Conservation (phyloP, 2,888 invertebrate species). For the Cotesia congregata region DNA sequence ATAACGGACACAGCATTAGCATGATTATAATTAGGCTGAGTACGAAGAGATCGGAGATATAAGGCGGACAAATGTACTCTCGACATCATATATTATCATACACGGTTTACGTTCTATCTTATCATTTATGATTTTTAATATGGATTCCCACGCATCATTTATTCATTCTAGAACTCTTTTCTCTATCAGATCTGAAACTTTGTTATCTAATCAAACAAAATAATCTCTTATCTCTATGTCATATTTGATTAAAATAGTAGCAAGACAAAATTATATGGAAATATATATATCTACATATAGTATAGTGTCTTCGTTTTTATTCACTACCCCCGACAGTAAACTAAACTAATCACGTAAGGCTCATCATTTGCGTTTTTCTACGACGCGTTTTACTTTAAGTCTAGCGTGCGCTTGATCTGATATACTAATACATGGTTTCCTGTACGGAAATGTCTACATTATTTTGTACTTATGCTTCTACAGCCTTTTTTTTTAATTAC, state of each 20-base stretch:
- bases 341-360: slow-evolving; percentile 60
- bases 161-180: not conserved
- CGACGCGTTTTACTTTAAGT: slow-evolving; percentile 48
- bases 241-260: slow-evolving; percentile 7
- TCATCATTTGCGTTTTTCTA: slow-evolving; percentile 55
- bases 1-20: slow-evolving; percentile 65
- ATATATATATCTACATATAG: not conserved
- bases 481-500: slow-evolving; percentile 24
- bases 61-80: slow-evolving; percentile 51
- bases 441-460: slow-evolving; percentile 69
- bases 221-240: not conserved
- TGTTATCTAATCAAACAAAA: slow-evolving; percentile 7
- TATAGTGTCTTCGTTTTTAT: not conserved
- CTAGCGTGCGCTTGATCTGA: slow-evolving; percentile 70
- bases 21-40: slow-evolving; percentile 71
- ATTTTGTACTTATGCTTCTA: slow-evolving; percentile 57
- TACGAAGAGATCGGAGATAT: slow-evolving; percentile 65
- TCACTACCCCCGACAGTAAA: slow-evolving; percentile 1
- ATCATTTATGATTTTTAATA: slow-evolving; percentile 21
- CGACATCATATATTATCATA: slow-evolving; percentile 15
- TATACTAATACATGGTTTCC: slow-evolving; percentile 70
- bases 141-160: slow-evolving; percentile 11
- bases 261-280: not conserved
- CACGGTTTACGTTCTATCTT: not conserved
- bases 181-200: slow-evolving; percentile 1